Base-by-base conservation (phyloP, 2,113 vertebrate species). In the Esox niger region DNA sequence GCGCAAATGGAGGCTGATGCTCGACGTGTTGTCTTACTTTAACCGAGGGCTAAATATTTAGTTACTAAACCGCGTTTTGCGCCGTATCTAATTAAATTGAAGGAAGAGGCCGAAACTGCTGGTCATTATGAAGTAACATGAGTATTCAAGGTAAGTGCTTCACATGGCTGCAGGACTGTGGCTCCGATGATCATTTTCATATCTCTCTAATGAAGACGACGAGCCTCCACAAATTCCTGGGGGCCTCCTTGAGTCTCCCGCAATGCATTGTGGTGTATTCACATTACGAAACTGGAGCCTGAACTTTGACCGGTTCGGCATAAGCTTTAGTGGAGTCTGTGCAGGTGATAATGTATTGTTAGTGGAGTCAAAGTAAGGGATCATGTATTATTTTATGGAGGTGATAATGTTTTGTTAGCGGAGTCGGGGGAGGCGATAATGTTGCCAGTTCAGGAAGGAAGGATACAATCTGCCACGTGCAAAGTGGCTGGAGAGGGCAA, bases 381-480 rank as follows among this genome's bases (percentile, higher is more conserved):
- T n/a, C n/a, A n/a, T n/a, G n/a, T n/a, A n/a, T n/a, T n/a, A n/a
- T n/a, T n/a, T n/a, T n/a, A n/a, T n/a, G n/a, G n/a, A n/a, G n/a
- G n/a, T n/a, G n/a, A n/a, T n/a, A n/a, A n/a, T n/a, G n/a, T n/a
- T n/a, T n/a, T n/a, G n/a, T n/a, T n/a, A n/a, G 49, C 69, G 65
- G 10, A 65, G 38, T 62, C 56, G 66, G 64, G 62, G 54, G 35
- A 43, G 58, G 74, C 25, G 73, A 55, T 66, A 62, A 64, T 35
- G 69, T 74, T 73, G 77, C 80, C 69, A 63, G 11, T 64, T 64
- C 56, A 59, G 71, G 69, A 74, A 72, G 66, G 64, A 72, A 80
- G 66, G 66, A 70, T 69, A 63, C 71, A 70, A 83, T 80, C 72
- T 69, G 7, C 55, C 2, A 6, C 59, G 57, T 63, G 76, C 79